Conservation (phyloP, 2,888 invertebrate species). For the Strigamia transsilvanica region DNA sequence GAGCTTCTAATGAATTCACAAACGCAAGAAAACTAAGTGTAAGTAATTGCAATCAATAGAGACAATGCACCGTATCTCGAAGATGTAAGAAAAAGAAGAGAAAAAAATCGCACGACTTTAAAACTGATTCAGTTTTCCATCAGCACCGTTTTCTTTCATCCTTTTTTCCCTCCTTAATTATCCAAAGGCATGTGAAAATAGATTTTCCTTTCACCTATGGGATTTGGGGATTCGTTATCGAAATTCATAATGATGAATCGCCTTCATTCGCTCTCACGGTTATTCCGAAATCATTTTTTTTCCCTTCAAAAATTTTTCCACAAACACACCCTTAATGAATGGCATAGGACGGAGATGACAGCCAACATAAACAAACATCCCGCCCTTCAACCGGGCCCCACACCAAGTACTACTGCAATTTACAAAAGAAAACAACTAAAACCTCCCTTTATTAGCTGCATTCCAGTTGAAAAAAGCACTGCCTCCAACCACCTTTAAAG, state of each 20-base stretch:
- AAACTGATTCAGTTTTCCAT: constrained; percentile 41
- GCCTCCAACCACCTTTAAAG: not conserved
- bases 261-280: constrained; percentile 31
- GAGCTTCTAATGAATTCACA: constrained; percentile 46
- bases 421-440: not conserved
- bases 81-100: not conserved
- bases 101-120: constrained; percentile 12
- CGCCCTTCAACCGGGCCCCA: not conserved
- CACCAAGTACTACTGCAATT: not conserved
- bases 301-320: not conserved
- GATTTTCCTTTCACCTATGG: constrained; percentile 43
- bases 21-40: constrained; percentile 39
- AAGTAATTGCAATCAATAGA: constrained; percentile 49
- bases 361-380: constrained; percentile 39
- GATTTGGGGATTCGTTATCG: constrained; percentile 47
- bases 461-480: constrained; percentile 11
- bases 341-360: constrained; percentile 39
- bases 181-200: constrained; percentile 43
- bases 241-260: constrained; percentile 49
- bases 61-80: constrained; percentile 6
- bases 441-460: constrained; percentile 11
- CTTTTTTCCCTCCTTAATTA: constrained; percentile 44
- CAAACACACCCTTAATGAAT: constrained; percentile 48
- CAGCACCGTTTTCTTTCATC: constrained; percentile 25
- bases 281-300: not conserved